phyloP scores from a whole-genome alignment of 2,888 invertebrate genomes.

The Habrosyne pyritoides region DNA sequence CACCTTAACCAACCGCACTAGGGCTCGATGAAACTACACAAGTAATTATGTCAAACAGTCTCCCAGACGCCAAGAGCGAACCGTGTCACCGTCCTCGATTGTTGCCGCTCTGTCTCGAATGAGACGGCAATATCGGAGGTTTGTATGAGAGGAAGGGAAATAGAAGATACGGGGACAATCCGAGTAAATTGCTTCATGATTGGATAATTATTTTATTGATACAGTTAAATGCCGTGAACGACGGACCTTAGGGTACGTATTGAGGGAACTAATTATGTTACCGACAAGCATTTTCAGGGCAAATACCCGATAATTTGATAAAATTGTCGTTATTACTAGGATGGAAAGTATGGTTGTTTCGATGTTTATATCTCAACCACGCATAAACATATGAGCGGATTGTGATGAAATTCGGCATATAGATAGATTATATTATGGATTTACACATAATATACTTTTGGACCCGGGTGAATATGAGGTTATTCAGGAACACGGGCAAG shows the following conservation, averaged over 20 bases:
- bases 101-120: slow-evolving; percentile 48
- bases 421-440: too few relatives aligned
- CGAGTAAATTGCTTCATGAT: slow-evolving; percentile 78
- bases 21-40: slow-evolving; percentile 17
- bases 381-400: too few relatives aligned
- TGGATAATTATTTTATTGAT: slow-evolving; percentile 83
- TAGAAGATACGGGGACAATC: slow-evolving; percentile 55
- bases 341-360: too few relatives aligned
- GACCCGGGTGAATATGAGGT: too few relatives aligned
- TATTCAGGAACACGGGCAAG: too few relatives aligned
- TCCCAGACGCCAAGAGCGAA: slow-evolving; percentile 56
- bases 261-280: slow-evolving; percentile 43
- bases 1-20: slow-evolving; percentile 7
- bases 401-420: too few relatives aligned
- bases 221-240: slow-evolving; percentile 70
- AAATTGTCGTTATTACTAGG: neutral
- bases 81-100: slow-evolving; percentile 64
- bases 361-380: too few relatives aligned
- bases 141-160: slow-evolving; percentile 39
- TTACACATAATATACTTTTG: too few relatives aligned
- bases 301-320: slow-evolving; percentile 16
- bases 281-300: slow-evolving; percentile 50
- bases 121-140: slow-evolving; percentile 36
- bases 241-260: slow-evolving; percentile 46
- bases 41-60: slow-evolving; percentile 32